Percentiles rank a stretch among this genome's conserved stretches.
phyloP scores from a whole-genome alignment of 1,140 invertebrate species.

The Drosophila kepulauana region DNA sequence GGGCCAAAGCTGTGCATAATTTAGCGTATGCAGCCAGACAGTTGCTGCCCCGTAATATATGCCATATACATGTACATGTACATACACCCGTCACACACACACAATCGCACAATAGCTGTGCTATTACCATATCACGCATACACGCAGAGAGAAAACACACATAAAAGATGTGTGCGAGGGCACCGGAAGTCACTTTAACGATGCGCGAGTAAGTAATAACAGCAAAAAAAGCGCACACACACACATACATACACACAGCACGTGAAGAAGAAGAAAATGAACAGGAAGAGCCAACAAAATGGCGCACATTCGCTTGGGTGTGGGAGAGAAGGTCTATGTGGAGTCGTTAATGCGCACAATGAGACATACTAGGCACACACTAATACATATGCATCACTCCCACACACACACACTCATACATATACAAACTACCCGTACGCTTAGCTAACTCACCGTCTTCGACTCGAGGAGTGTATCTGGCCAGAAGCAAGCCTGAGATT shows the following conservation, averaged over 20 bases:
- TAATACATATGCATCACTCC: conserved; percentile 18
- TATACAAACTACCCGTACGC: conserved; percentile 10
- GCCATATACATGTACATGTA: conserved; percentile 43
- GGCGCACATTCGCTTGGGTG: conserved; percentile 65
- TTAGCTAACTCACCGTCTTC: not conserved
- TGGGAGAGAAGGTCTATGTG: conserved; percentile 30
- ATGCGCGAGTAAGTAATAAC: conserved; percentile 83
- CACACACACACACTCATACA: conserved; percentile 8
- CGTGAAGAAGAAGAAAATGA: conserved; percentile 16
- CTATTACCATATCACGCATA: conserved; percentile 69
- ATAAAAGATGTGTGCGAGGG: conserved; percentile 35
- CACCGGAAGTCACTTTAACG: conserved; percentile 82
- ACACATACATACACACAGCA: conserved; percentile 1
- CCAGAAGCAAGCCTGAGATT: conserved; percentile 57
- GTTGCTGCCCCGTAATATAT: conserved; percentile 63
- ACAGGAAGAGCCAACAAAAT: conserved; percentile 63
- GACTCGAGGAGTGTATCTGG: conserved; percentile 7
- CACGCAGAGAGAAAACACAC: conserved; percentile 26
- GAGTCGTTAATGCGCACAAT: conserved; percentile 60
- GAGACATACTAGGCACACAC: conserved; percentile 63
- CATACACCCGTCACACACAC: conserved; percentile 16
- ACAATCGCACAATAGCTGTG: conserved; percentile 17
- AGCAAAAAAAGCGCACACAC: conserved; percentile 47
- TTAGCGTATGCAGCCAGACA: conserved; percentile 69
- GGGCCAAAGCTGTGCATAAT: conserved; percentile 77